Evolutionary conservation across 2,888 invertebrate species (phyloP).

Genomic region (Phasia obesa): DNA sequence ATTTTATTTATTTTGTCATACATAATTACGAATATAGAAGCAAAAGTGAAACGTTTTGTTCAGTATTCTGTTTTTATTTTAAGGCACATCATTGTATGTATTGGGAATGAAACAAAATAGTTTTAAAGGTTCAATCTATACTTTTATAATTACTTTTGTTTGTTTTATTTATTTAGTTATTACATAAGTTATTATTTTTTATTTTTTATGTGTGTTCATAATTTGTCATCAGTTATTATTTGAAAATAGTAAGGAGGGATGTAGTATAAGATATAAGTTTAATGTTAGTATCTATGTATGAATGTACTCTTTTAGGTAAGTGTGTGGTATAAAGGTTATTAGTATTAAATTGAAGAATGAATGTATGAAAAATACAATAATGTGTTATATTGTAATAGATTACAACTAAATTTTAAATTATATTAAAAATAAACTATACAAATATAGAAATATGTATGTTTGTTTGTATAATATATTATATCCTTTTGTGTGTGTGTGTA

Average conservation of each 20-base stretch:
- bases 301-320: conserved; percentile 1
- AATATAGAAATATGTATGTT: conserved; percentile 70
- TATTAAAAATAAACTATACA: conserved; percentile 67
- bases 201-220: conserved; percentile 50
- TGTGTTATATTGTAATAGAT: conserved; percentile 56
- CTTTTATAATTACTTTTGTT: conserved; percentile 51
- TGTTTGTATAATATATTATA: conserved; percentile 52
- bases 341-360: conserved; percentile 1
- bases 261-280: conserved; percentile 19
- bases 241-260: conserved; percentile 17
- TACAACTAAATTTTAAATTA: conserved; percentile 70
- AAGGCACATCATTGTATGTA: not conserved
- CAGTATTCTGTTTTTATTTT: no score
- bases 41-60: no score
- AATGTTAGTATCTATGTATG: conserved; percentile 11
- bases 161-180: conserved; percentile 55
- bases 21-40: no score
- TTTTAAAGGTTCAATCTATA: conserved; percentile 54
- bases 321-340: conserved; percentile 14
- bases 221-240: conserved; percentile 50
- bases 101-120: not conserved
- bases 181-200: conserved; percentile 55
- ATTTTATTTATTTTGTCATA: no score
- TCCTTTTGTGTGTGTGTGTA: conserved; percentile 32
- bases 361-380: conserved; percentile 34